These are phyloP conservation scores for Salticus scenicus DNA, from an alignment of 2,888 invertebrate species.

Conservation along the genomic window DNA sequence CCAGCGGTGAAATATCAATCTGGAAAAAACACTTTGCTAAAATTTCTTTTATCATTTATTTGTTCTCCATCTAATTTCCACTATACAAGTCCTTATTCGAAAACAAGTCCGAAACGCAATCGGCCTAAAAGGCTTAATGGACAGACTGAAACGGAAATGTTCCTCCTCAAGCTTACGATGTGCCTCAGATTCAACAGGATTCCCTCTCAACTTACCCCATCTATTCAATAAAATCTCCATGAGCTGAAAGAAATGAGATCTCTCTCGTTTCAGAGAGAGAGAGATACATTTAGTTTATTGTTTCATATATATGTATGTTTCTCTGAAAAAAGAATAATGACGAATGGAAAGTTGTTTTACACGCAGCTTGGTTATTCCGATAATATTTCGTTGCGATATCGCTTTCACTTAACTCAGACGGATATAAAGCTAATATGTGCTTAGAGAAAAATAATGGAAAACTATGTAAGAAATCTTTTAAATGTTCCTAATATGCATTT, in stretches of 20 bases:
- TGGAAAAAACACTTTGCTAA: too few relatives aligned
- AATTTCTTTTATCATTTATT: too few relatives aligned
- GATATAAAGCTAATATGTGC: neutral
- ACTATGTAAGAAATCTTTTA: too few relatives aligned
- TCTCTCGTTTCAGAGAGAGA: neutral
- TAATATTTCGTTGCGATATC: neutral
- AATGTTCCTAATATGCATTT: too few relatives aligned
- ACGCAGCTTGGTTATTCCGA: neutral
- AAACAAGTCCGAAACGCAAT: slow-evolving; percentile 43
- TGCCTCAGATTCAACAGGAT: slow-evolving; percentile 43
- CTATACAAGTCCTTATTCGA: too few relatives aligned
- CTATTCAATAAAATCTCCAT: neutral
- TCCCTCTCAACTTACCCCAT: neutral
- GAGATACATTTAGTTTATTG: neutral
- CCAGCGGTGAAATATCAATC: too few relatives aligned
- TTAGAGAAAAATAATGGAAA: too few relatives aligned
- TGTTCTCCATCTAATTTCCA: too few relatives aligned
- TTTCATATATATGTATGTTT: neutral
- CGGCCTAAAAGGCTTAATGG: slow-evolving; percentile 65
- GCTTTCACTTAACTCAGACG: neutral
- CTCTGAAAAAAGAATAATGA: neutral
- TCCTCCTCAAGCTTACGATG: slow-evolving; percentile 22
- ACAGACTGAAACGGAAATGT: neutral
- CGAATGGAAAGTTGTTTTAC: neutral
- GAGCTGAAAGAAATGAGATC: neutral